Evolutionary conservation across 2,113 vertebrate genomes (phyloP).

Genomic region (Emydocephalus ijimae): DNA sequence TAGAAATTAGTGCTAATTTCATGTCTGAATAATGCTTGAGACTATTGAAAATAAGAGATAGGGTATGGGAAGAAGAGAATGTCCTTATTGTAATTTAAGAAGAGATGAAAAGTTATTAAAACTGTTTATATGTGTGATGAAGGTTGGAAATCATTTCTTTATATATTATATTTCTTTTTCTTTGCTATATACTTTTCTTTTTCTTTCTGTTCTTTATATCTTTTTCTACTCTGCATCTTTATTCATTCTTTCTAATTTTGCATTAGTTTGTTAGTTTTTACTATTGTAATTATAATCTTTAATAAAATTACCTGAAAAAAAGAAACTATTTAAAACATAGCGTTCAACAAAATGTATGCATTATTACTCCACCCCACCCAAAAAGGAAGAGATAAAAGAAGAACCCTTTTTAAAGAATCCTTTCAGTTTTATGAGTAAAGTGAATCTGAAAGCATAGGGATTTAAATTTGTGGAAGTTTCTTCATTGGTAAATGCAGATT

Average conservation of each 20-base stretch:
- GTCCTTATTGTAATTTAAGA: background rate
- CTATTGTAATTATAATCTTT: background rate
- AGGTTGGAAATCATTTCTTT: background rate
- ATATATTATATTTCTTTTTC: background rate
- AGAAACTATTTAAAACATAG: background rate
- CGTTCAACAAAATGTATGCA: background rate
- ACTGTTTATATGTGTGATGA: background rate
- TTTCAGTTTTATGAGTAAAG: background rate
- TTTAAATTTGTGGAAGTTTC: background rate
- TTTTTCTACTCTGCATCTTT: background rate
- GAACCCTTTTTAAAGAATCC: background rate
- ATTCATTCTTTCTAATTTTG: background rate
- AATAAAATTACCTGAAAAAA: background rate
- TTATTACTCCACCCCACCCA: background rate
- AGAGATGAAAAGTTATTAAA: background rate
- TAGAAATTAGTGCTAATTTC: background rate
- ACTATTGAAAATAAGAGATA: background rate
- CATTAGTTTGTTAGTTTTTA: background rate
- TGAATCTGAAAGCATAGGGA: background rate
- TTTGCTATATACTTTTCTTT: background rate
- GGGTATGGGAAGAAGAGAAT: background rate
- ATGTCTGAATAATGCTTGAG: background rate
- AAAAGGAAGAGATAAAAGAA: background rate
- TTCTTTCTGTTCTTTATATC: background rate
- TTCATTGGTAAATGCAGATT: background rate